Conservation (phyloP, 2,113 vertebrate genomes). For the Gavia stellata region DNA sequence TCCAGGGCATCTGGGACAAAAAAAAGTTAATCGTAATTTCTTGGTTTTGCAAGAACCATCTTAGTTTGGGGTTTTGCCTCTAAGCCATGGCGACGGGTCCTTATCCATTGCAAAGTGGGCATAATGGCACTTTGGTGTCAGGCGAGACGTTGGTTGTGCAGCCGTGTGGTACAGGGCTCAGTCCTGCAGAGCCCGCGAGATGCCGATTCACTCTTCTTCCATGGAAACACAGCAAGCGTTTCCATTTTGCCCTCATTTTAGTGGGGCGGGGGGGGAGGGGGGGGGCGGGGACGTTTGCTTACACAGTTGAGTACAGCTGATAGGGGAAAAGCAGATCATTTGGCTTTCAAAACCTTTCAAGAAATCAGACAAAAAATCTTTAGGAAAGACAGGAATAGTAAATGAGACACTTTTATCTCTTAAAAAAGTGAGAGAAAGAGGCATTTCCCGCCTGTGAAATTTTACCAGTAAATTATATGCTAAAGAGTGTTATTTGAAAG, state of each 20-base stretch:
- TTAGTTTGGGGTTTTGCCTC: neutral
- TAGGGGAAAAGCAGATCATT: neutral
- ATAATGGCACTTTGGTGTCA: neutral
- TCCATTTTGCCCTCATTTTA: neutral
- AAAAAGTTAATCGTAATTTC: neutral
- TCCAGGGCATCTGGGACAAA: neutral
- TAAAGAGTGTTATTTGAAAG: neutral
- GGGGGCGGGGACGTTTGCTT: too few species aligned
- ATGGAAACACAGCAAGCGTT: neutral
- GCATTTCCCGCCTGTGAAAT: neutral
- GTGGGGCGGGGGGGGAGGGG: too few species aligned
- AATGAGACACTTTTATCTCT: neutral
- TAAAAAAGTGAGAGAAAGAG: neutral
- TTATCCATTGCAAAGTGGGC: neutral
- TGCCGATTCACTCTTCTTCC: neutral
- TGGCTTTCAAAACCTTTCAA: neutral
- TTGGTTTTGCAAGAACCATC: neutral
- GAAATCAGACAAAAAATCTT: neutral
- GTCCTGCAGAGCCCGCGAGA: neutral
- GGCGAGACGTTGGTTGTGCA: neutral
- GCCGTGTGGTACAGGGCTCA: neutral
- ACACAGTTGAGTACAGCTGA: neutral
- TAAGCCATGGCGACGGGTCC: accelerated
- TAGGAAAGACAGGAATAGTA: neutral
- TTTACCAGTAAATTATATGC: neutral